Percentiles rank a stretch among this genome's conserved stretches.
phyloP scores from a whole-genome alignment of 2,888 invertebrate species.

The Bombylius discolor region DNA sequence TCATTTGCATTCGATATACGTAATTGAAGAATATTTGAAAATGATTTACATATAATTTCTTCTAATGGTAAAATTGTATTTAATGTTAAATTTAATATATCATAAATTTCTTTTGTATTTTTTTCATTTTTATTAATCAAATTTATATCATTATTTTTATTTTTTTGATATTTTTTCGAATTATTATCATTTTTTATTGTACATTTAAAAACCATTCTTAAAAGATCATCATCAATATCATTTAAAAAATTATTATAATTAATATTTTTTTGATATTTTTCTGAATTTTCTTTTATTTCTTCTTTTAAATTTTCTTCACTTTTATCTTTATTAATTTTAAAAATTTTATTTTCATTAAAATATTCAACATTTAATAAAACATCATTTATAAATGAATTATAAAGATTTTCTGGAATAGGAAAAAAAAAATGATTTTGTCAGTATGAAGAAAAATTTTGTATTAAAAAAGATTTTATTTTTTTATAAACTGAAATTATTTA shows the following conservation, averaged over 20 bases:
- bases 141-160: not conserved
- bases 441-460: too few relatives aligned
- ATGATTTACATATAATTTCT: slow-evolving; percentile 32
- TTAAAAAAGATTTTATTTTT: not conserved
- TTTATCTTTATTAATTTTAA: not conserved
- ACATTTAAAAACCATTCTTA: slow-evolving; percentile 22
- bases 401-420: slow-evolving; percentile 21
- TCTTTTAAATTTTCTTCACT: not conserved
- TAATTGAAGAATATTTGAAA: slow-evolving; percentile 35
- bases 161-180: not conserved
- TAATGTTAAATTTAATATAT: slow-evolving; percentile 22
- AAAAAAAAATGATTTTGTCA: too few relatives aligned
- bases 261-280: not conserved
- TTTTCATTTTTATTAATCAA: not conserved
- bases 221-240: slow-evolving; percentile 20
- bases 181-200: slow-evolving; percentile 12
- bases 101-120: slow-evolving; percentile 4
- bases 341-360: not conserved
- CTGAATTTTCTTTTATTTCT: not conserved
- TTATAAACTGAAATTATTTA: not conserved
- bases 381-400: slow-evolving; percentile 22
- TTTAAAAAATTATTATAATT: not conserved
- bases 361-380: slow-evolving; percentile 16
- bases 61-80: slow-evolving; percentile 33
- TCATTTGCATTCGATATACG: slow-evolving; percentile 34